Conservation (phyloP, 2,797 vertebrate species). For the Ceyx erithaca region DNA sequence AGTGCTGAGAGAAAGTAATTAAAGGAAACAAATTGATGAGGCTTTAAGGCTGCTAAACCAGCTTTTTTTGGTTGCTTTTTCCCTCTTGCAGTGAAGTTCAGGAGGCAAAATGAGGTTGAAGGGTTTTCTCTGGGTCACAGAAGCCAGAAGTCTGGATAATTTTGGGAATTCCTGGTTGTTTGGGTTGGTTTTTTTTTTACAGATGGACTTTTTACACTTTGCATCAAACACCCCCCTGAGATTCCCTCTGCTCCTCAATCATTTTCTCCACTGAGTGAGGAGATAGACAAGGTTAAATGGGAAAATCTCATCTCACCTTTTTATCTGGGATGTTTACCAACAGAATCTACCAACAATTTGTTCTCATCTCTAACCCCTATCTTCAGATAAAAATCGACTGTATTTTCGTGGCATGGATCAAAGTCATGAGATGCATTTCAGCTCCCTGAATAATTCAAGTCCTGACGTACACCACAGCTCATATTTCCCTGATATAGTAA, state of each 20-base stretch:
- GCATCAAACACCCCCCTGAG: background rate
- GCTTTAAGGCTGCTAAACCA: background rate
- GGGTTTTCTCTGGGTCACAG: background rate
- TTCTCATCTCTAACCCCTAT: background rate
- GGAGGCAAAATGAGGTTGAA: background rate
- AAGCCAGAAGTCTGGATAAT: background rate
- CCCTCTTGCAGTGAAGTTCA: background rate
- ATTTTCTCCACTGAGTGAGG: background rate
- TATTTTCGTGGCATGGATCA: background rate
- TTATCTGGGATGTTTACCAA: background rate
- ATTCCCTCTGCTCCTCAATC: background rate
- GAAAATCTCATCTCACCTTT: background rate
- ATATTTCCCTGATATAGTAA: background rate
- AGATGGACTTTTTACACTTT: background rate
- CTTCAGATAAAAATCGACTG: background rate
- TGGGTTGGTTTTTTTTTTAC: background rate
- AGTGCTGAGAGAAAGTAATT: constrained; percentile 46
- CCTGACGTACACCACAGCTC: background rate
- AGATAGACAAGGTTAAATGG: background rate
- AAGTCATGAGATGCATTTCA: constrained; percentile 41
- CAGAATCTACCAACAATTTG: background rate
- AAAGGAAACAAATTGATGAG: constrained; percentile 40
- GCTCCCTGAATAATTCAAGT: constrained; percentile 32
- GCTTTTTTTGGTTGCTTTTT: background rate
- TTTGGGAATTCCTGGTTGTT: background rate